phyloP scores from a whole-genome alignment of 2,797 vertebrate genomes.

The Anableps anableps region DNA sequence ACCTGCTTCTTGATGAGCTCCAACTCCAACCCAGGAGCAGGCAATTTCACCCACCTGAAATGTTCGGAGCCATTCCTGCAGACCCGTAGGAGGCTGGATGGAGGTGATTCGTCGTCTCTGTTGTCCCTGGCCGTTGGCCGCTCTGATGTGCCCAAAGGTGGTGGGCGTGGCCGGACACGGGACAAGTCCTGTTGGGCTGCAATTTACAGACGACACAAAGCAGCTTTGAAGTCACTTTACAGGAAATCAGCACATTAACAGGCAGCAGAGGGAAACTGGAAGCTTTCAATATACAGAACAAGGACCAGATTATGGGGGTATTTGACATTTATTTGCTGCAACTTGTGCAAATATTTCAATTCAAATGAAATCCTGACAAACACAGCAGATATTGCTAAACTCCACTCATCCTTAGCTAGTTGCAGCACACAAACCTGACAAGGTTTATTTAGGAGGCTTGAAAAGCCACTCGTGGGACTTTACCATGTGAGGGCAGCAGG shows the following conservation, averaged over 20 bases:
- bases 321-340: background rate
- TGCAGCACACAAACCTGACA: conserved; percentile 4
- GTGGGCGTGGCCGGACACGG: conserved; percentile 97
- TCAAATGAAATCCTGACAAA: background rate
- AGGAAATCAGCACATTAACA: background rate
- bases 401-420: background rate
- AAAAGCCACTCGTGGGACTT: conserved; percentile 41
- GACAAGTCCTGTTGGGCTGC: conserved; percentile 93
- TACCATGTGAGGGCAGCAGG: conserved; percentile 34
- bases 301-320: background rate
- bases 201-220: conserved; percentile 32
- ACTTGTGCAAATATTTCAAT: conserved; percentile 12
- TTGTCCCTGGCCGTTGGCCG: conserved; percentile 96
- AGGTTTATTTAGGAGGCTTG: conserved; percentile 33
- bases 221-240: background rate
- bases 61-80: conserved; percentile 99
- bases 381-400: background rate
- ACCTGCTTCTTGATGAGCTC: conserved; percentile 70
- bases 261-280: background rate
- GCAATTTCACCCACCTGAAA: conserved; percentile 96
- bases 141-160: conserved; percentile 96
- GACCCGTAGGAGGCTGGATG: conserved; percentile 95
- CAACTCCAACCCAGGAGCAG: conserved; percentile 3
- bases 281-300: background rate
- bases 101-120: conserved; percentile 95